Percentiles rank a stretch among this genome's conserved stretches.
Evolutionary conservation across 2,113 vertebrate genomes (phyloP).

Genomic region (Aplodontia rufa): DNA sequence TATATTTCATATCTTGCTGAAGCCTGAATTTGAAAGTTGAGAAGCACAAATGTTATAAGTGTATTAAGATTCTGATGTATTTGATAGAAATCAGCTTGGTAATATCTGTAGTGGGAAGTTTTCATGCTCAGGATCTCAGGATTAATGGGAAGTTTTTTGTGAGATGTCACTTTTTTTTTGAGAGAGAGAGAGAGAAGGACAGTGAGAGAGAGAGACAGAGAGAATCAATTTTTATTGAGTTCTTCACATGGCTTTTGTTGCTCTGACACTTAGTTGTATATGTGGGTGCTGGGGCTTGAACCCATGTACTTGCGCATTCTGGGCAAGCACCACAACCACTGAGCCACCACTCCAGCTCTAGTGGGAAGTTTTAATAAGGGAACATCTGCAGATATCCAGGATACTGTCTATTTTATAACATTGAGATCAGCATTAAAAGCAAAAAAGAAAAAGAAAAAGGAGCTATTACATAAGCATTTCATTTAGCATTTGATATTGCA

Average conservation of each 20-base stretch:
- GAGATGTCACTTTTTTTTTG: no score
- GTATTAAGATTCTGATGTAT: not conserved
- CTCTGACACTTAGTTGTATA: no score
- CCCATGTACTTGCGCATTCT: no score
- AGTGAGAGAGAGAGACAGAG: no score
- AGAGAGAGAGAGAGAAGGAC: no score
- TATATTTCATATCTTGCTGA: slow-evolving; percentile 2
- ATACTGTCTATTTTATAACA: not conserved
- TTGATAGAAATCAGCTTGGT: slow-evolving; percentile 27
- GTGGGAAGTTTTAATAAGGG: not conserved
- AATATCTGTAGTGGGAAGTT: not conserved
- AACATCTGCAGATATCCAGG: not conserved
- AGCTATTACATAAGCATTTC: not conserved
- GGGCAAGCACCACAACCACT: no score
- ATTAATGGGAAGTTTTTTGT: no score
- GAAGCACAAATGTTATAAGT: slow-evolving; percentile 1
- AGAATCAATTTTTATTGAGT: no score
- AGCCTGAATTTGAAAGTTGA: slow-evolving; percentile 31
- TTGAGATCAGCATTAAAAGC: not conserved
- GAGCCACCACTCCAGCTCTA: no score
- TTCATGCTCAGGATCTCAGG: not conserved
- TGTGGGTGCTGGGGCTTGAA: no score
- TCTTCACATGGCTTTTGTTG: no score
- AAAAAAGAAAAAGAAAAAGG: not conserved
- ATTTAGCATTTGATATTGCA: not conserved